Evolutionary conservation across 2,888 invertebrate genomes (phyloP).

Genomic region (Noctua janthe): DNA sequence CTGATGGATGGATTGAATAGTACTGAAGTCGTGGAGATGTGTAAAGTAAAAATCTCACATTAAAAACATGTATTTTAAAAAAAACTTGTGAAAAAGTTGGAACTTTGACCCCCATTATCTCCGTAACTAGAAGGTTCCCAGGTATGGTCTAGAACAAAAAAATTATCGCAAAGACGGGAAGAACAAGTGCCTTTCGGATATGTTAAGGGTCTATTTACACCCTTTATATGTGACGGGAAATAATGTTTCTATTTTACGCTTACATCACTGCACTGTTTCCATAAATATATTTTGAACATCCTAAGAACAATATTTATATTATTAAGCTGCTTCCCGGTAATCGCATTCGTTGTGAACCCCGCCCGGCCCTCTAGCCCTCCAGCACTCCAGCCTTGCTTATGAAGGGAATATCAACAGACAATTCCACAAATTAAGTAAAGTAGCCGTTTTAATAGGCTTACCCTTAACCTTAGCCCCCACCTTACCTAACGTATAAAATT

Average conservation of each 20-base stretch:
- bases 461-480: slow-evolving; percentile 25
- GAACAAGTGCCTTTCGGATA: too few species aligned
- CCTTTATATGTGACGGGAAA: neutral
- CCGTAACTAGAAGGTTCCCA: too few species aligned
- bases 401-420: slow-evolving; percentile 52
- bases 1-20: too few species aligned
- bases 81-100: too few species aligned
- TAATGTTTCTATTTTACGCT: neutral
- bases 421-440: slow-evolving; percentile 56
- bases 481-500: slow-evolving; percentile 31
- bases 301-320: slow-evolving; percentile 38
- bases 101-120: too few species aligned
- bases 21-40: too few species aligned
- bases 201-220: too few species aligned
- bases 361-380: neutral
- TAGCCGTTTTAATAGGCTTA: slow-evolving; percentile 42
- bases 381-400: slow-evolving; percentile 17
- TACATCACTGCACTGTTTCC: neutral
- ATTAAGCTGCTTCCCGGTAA: slow-evolving; percentile 31
- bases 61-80: too few species aligned
- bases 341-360: neutral
- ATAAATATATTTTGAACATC: slow-evolving; percentile 9
- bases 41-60: too few species aligned
- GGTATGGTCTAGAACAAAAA: too few species aligned
- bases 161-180: too few species aligned